Evolutionary conservation across 1,140 invertebrate species (phyloP).

Genomic region (Acromyrmex echinatior): DNA sequence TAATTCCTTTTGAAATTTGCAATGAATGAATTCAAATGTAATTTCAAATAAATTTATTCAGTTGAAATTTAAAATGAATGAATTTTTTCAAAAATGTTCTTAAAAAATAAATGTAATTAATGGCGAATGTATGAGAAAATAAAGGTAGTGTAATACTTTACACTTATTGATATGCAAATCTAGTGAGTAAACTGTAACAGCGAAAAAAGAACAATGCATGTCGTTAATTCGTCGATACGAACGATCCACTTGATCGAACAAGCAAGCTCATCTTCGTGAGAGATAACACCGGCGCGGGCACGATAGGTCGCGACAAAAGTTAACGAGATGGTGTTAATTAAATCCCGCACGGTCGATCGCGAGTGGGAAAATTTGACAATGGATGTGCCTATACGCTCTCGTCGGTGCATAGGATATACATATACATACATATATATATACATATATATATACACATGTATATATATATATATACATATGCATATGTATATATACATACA

Average conservation of each 20-base stretch:
- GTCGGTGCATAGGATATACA: constrained; percentile 1
- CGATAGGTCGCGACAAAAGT: constrained; percentile 71
- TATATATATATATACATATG: not conserved
- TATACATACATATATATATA: constrained; percentile 6
- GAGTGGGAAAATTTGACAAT: constrained; percentile 76
- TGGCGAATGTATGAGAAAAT: not conserved
- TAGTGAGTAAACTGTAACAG: constrained; percentile 1
- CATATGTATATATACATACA: constrained; percentile 9
- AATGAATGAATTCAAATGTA: not conserved
- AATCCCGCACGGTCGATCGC: constrained; percentile 70
- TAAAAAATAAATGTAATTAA: constrained; percentile 17
- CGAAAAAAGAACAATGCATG: constrained; percentile 32
- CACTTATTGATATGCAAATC: constrained; percentile 18
- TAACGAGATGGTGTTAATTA: constrained; percentile 78
- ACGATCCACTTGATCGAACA: constrained; percentile 50
- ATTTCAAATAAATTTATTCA: constrained; percentile 4
- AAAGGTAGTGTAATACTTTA: not conserved
- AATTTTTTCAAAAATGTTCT: not conserved
- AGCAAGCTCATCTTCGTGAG: constrained; percentile 65
- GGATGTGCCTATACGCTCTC: constrained; percentile 20
- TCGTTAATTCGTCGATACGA: constrained; percentile 64
- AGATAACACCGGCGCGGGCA: constrained; percentile 53
- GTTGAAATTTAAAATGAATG: not conserved
- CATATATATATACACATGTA: not conserved
- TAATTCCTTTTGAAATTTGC: not conserved